Base-by-base conservation (phyloP, 2,888 invertebrate species). In the Ornithoptera priamus region DNA sequence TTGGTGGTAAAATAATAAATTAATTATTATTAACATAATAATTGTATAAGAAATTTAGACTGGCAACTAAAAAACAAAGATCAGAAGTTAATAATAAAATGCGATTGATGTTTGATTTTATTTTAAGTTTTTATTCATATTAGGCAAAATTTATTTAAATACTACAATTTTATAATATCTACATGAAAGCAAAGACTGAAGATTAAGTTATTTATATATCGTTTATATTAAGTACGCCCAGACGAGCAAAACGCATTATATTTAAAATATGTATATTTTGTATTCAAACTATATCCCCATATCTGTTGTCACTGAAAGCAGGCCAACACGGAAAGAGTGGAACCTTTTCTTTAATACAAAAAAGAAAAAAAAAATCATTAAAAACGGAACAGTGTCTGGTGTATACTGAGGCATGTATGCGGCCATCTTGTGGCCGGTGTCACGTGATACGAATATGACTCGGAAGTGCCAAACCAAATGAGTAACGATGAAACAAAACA, bases 391-490 rank as follows among this genome's bases (percentile, higher is more conserved):
- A 83, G 88, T 89, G 89, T 90, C 79, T 83, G 81, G 90, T 90
- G 90, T 89, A 77, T 74, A 77, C 80, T 80, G 79, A 84, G 85
- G 85, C 85, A 86, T 90, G 90, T 91, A 82, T 80, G 79, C 77
- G 80, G 80, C 81, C 80, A 39, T 56, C 36, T 61, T 78, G 69
- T 65, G 82, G 81, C 85, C 86, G 73, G 89, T 89, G 90, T 90
- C 82, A 76, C 84, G 87, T 88, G 90, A 87, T 86, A 88, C 81
- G 84, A 87, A 90, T 89, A 90, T 89, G 91, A 91, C 89, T 82
- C 82, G 77, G 80, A 82, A 85, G 88, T 90, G 89, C 87, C 79
- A 81, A 85, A 80, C 69, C 74, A 82, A 78, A 76, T 81, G 76
- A 83, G 80, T 75, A 75, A 80, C 80, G 72, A 79, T 76, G 76